These are phyloP conservation scores for Oxyura jamaicensis DNA, from an alignment of 2,113 vertebrate species.

Conservation along the genomic window DNA sequence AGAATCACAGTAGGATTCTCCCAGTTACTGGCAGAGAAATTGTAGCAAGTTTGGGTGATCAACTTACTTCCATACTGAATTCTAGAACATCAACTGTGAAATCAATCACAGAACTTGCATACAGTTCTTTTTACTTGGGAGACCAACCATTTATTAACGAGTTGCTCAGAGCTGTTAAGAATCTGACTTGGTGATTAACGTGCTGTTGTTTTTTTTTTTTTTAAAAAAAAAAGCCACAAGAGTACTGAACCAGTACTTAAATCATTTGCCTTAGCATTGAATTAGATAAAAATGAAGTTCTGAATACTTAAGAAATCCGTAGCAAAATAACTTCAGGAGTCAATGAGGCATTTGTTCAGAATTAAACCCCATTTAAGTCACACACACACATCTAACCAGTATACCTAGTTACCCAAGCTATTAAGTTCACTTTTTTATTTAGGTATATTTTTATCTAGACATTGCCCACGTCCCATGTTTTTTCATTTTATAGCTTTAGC, in stretches of 20 bases:
- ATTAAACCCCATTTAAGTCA: background rate
- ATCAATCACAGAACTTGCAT: background rate
- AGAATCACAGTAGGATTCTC: background rate
- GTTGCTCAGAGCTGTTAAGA: background rate
- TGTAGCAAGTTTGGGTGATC: background rate
- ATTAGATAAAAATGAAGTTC: background rate
- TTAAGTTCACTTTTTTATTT: background rate
- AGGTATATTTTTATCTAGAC: background rate
- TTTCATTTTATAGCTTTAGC: background rate
- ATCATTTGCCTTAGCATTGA: background rate
- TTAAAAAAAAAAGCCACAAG: background rate
- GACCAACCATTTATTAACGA: background rate
- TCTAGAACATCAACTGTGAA: background rate
- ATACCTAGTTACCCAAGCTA: background rate
- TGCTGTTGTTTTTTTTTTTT: background rate
- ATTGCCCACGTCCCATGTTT: background rate
- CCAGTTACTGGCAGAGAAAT: background rate
- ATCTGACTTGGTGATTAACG: background rate
- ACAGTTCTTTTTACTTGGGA: background rate
- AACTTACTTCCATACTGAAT: too few relatives aligned
- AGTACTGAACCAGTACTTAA: background rate
- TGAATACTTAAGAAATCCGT: background rate
- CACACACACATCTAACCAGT: background rate
- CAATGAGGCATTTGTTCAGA: background rate
- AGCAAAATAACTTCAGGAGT: background rate